Base-by-base conservation (phyloP, 1,140 invertebrate genomes). In the Mercenaria mercenaria region DNA sequence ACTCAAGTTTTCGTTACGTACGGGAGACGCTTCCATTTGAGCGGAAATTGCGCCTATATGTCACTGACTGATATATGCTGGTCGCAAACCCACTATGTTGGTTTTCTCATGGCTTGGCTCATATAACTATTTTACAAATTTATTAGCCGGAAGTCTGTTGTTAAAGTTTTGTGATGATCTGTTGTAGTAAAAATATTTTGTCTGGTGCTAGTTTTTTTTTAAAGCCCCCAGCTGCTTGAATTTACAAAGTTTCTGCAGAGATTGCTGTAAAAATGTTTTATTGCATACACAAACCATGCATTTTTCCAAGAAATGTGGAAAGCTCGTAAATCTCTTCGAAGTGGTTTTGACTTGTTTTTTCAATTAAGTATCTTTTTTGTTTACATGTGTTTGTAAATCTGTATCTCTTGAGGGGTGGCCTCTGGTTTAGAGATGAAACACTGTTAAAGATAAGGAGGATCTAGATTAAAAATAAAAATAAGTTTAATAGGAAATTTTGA, bases 311-410 rank as follows among this genome's bases (percentile, higher is more conserved):
- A 76, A 76, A 23, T 50, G 47, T 47, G 72, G 72, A 76, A 76
- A 43, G 39, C 72, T 43, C 41, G 18, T 76, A 76, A 29, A 76
- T 76, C 39, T 41, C 26, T 72, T 72, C 39, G 39, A 72, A 72
- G 67, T 72, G 29, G 20, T 41, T 18, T 26, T 26, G 34, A 29
- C 23, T 50, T 76, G 39, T 43, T 50, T 43, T 76, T 76, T 39
- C 72, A 76, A 41, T 76, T 76, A 76, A 20, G 37, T 76, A 76
- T 76, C 72, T 76, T 50, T 76, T 76, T 50, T 41, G 37, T 41
- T 76, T 76, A 37, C 67, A 39, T 72, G 15, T 72, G 39, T 72
- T 72, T 72, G 67, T 39, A 72, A 72, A 72, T 72, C 34, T 41
- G 3, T 4, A 41, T 20, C n/a, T 72, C 13, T 20, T 39, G 15